Conservation (phyloP, 2,797 vertebrate species). For the Trachurus trachurus region DNA sequence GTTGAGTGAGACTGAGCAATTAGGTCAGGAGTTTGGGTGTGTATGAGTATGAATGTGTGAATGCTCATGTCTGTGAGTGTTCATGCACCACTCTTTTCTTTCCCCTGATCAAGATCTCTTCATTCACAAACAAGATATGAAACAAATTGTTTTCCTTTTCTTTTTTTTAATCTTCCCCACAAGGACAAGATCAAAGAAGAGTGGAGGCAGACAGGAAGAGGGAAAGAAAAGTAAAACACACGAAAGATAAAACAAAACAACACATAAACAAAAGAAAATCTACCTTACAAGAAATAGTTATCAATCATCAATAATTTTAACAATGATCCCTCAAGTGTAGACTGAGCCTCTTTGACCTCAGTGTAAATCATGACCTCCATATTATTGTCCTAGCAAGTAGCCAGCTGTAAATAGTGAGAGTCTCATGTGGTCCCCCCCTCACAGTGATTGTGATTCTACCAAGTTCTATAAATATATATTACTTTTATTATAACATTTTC, state of each 20-base stretch:
- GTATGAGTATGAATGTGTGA: slow-evolving; percentile 39
- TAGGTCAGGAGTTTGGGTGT: slow-evolving; percentile 84
- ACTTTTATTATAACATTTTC: background rate
- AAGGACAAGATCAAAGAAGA: background rate
- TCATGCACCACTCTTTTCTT: slow-evolving; percentile 34
- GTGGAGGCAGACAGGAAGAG: background rate
- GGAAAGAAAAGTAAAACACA: background rate
- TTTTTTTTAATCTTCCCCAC: background rate
- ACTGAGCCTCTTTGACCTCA: background rate
- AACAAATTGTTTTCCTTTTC: background rate
- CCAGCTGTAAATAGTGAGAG: background rate
- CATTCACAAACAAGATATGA: slow-evolving; percentile 4
- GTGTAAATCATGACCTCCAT: slow-evolving; percentile 1
- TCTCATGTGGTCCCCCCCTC: background rate
- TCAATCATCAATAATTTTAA: background rate
- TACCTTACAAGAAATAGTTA: background rate
- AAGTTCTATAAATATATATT: background rate
- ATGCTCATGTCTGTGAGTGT: slow-evolving; percentile 35
- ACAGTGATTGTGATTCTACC: background rate
- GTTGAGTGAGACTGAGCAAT: slow-evolving; percentile 90
- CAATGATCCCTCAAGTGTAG: background rate
- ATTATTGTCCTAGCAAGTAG: background rate
- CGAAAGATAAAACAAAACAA: background rate
- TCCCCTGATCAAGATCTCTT: slow-evolving; percentile 28
- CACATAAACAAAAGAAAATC: background rate